Base-by-base conservation (phyloP, 2,888 invertebrate genomes). In the Rhamnusium bicolor region DNA sequence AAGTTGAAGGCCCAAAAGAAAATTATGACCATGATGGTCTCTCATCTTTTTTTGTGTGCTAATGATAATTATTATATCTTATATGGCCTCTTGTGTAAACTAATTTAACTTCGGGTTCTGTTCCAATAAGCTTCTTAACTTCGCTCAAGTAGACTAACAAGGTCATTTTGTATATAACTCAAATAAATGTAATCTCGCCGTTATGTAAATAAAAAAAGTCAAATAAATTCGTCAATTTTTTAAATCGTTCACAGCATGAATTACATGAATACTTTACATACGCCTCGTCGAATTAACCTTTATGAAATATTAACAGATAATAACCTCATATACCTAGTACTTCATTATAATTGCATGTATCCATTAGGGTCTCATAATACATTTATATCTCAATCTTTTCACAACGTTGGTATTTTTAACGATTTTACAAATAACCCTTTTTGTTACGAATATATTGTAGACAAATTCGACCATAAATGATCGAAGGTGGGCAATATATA, bases 271-370 rank as follows among this genome's bases (percentile, higher is more conserved):
- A 56, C 14, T 32, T 60, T 51, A 27, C 27, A 32, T 24, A 40
- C 27, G 19, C 46, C 32, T 29, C 7, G 29, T 21, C 60, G 27
- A 56, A 61, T 69, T 69, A 72, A 27, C 40, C 58, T 32, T 27
- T 63, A 40, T 69, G 58, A 69, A 72, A 72, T 63, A 68, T 72
- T 68, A 32, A 68, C 40, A 69, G 62, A 29, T 46, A 46, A 65
- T 72, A 72, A 63, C 51, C 19, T 69, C 47, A 49, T 66, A 67
- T 62, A 53, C 60, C 58, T 62, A 53, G 29, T 49, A 63, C 56
- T 24, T 65, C 69, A 72, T 72, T 63, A 72, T 62, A 58, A 58
- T 63, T 72, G 54, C 63, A 69, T 69, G 40, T 27, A 69, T 69
- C 69, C 72, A 72, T 69, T 72, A 72, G 63, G 21, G 51, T 16